Conservation (phyloP, 1,140 invertebrate species). For the Drosophila littoralis region DNA sequence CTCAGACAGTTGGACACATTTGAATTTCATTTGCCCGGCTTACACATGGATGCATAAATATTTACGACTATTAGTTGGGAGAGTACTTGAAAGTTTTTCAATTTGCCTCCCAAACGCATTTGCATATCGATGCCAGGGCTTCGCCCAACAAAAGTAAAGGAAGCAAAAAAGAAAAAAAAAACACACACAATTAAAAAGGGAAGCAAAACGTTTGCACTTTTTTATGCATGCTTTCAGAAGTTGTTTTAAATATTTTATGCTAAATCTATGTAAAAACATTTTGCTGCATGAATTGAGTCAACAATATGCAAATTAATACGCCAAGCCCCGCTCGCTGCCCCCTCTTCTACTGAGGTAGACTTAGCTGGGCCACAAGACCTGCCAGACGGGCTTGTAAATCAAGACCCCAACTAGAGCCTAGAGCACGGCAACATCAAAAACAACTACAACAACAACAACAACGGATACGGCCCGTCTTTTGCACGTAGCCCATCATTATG, state of each 20-base stretch:
- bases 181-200: constrained; percentile 65
- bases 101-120: constrained; percentile 60
- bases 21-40: constrained; percentile 62
- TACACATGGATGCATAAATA: constrained; percentile 70
- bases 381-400: constrained; percentile 61
- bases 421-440: constrained; percentile 2
- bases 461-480: constrained; percentile 25
- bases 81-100: constrained; percentile 72
- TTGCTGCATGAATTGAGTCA: constrained; percentile 70
- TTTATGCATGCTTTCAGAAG: constrained; percentile 48
- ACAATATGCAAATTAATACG: constrained; percentile 72
- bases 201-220: constrained; percentile 49
- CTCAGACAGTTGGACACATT: constrained; percentile 42
- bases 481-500: constrained; percentile 50
- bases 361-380: constrained; percentile 28
- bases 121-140: constrained; percentile 70
- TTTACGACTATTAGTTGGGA: constrained; percentile 78
- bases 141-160: not conserved
- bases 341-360: constrained; percentile 17
- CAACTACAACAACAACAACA: constrained; percentile 22
- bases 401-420: constrained; percentile 31
- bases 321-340: not conserved
- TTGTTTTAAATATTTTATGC: constrained; percentile 78
- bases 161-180: constrained; percentile 22
- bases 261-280: constrained; percentile 75